phyloP scores from a whole-genome alignment of 2,888 invertebrate species.

The Deroplatys truncata region DNA sequence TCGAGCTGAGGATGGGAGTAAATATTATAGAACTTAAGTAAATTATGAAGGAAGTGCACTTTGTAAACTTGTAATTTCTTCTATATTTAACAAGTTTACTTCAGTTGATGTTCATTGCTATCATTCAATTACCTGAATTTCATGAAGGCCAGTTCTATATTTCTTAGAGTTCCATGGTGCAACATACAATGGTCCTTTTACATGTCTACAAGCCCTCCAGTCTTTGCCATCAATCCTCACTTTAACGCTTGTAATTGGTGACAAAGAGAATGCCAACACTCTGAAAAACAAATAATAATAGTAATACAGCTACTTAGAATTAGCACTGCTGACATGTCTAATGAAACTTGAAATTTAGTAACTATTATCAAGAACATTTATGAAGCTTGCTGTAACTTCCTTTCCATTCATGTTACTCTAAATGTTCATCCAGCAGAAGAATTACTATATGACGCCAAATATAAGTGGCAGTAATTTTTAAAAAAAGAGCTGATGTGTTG shows the following conservation, averaged over 20 bases:
- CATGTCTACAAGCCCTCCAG: constrained; percentile 60
- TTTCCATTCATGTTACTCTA: too few species aligned
- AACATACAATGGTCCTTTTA: constrained; percentile 65
- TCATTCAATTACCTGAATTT: constrained; percentile 51
- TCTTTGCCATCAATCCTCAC: constrained; percentile 61
- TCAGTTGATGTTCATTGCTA: not conserved
- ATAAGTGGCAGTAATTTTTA: too few species aligned
- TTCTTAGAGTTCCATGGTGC: constrained; percentile 65
- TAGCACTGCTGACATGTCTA: too few species aligned
- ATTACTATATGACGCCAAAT: too few species aligned
- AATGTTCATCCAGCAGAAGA: too few species aligned
- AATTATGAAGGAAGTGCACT: not conserved
- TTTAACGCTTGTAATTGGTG: constrained; percentile 58
- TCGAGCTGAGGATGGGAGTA: too few species aligned
- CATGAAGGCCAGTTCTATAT: constrained; percentile 64
- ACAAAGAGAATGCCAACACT: constrained; percentile 71
- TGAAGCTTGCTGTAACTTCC: too few species aligned
- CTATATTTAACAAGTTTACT: not conserved
- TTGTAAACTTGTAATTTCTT: constrained; percentile 3
- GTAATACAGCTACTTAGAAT: too few species aligned
- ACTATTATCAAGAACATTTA: too few species aligned
- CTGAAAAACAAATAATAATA: constrained; percentile 47
- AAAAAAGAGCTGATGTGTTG: too few species aligned
- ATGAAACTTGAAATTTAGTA: too few species aligned
- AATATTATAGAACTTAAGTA: not conserved